These are phyloP conservation scores for Proctacanthus coquilletti DNA, from an alignment of 1,140 invertebrate species.

Conservation along the genomic window DNA sequence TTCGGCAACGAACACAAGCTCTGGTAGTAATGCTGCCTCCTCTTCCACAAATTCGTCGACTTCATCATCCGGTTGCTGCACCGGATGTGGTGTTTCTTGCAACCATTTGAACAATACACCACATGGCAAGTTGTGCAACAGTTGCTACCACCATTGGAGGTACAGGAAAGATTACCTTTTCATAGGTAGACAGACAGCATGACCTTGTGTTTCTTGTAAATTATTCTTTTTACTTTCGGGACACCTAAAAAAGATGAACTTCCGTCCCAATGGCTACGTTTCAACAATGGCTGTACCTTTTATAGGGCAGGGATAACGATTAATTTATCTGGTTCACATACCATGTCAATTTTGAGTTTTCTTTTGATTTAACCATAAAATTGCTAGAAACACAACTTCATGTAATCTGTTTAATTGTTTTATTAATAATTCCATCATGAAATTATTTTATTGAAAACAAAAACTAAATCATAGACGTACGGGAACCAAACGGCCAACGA, in stretches of 20 bases:
- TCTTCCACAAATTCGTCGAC: background rate
- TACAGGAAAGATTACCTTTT: slow-evolving; percentile 13
- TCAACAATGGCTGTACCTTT: too few relatives aligned
- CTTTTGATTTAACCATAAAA: too few relatives aligned
- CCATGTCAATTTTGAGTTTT: too few relatives aligned
- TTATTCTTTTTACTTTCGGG: too few relatives aligned
- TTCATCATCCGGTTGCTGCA: slow-evolving; percentile 17
- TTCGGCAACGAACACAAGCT: background rate
- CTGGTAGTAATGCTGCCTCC: background rate
- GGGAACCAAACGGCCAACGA: slow-evolving; percentile 55
- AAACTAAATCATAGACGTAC: slow-evolving; percentile 63
- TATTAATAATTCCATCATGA: slow-evolving; percentile 28
- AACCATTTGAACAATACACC: slow-evolving; percentile 22
- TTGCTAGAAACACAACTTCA: slow-evolving; percentile 1
- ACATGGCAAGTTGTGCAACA: slow-evolving; percentile 25
- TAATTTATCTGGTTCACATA: too few relatives aligned
- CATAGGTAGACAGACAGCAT: background rate
- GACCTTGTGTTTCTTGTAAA: too few relatives aligned
- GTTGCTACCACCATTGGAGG: slow-evolving; percentile 31
- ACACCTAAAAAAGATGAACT: too few relatives aligned
- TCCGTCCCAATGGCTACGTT: too few relatives aligned
- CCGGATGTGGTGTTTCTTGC: slow-evolving; percentile 26
- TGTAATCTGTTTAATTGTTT: slow-evolving; percentile 9
- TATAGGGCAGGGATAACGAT: too few relatives aligned
- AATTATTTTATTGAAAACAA: background rate